phyloP scores from a whole-genome alignment of 2,113 vertebrate genomes.

The Myrmecophaga tridactyla region DNA sequence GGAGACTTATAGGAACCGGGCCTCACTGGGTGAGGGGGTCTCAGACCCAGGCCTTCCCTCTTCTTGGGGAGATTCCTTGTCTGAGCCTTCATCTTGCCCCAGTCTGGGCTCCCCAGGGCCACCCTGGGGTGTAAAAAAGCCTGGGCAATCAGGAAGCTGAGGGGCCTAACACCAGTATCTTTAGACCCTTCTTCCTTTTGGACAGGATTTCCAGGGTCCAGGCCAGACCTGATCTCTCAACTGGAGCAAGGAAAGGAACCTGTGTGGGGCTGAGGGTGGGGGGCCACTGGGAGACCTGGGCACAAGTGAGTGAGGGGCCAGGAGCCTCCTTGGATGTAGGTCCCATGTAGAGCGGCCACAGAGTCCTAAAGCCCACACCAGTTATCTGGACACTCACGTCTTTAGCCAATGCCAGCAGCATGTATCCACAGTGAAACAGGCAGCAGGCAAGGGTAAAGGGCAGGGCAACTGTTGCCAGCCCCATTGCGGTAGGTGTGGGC shows the following conservation, averaged over 20 bases:
- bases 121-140: no score
- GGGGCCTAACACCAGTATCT: not conserved
- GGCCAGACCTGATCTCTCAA: not conserved
- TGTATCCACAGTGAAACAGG: no score
- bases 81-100: not conserved
- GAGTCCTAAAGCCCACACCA: no score
- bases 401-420: no score
- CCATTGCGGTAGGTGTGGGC: not conserved
- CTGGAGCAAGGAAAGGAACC: not conserved
- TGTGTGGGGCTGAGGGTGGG: not conserved
- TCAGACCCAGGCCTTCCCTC: not conserved
- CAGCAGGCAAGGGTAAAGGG: no score
- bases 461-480: no score
- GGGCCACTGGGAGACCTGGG: rapidly evolving
- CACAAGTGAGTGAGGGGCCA: not conserved
- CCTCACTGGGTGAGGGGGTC: not conserved
- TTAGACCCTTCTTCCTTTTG: not conserved
- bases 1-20: not conserved
- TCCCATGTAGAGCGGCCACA: no score
- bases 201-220: not conserved
- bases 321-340: not conserved
- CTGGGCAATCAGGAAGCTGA: not conserved
- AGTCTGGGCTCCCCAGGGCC: not conserved
- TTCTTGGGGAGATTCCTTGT: not conserved
- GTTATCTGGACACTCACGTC: no score